A percentile compares a stretch with the other conserved stretches of the same genome.
Conservation (phyloP, 2,888 invertebrate genomes). For the Unio delphinus region DNA sequence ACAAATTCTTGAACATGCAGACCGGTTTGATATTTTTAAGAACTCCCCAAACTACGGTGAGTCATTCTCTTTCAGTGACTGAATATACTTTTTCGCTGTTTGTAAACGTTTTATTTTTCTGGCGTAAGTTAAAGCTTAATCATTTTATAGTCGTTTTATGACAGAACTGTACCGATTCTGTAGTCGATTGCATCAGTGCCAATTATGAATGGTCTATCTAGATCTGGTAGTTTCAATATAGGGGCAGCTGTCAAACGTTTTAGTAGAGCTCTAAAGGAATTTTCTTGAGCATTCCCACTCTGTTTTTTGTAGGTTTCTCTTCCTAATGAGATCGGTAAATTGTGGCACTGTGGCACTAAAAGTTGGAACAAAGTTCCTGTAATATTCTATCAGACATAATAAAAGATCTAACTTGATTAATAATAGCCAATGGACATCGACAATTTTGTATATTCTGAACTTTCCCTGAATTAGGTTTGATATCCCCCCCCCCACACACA, state of each 20-base stretch:
- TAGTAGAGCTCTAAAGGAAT: constrained; percentile 10
- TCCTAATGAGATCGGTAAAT: constrained; percentile 19
- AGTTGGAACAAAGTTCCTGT: constrained; percentile 16
- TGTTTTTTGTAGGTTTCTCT: constrained; percentile 13
- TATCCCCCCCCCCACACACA: neutral
- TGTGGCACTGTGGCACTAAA: constrained; percentile 14
- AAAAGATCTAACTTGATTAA: constrained; percentile 15
- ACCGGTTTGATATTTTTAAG: neutral
- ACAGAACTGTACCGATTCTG: constrained; percentile 13
- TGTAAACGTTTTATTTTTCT: constrained; percentile 13
- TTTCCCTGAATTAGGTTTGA: constrained; percentile 2
- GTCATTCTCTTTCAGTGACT: constrained; percentile 12
- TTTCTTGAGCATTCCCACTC: constrained; percentile 12
- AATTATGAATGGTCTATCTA: neutral
- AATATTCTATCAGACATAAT: constrained; percentile 14
- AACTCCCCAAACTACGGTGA: constrained; percentile 1
- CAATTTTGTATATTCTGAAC: constrained; percentile 1
- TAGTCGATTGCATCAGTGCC: constrained; percentile 13
- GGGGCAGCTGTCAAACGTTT: constrained; percentile 5
- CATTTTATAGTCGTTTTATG: constrained; percentile 17
- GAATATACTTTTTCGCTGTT: constrained; percentile 18
- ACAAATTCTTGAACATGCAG: neutral
- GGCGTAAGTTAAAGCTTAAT: constrained; percentile 17
- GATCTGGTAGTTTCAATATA: constrained; percentile 17
- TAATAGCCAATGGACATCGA: constrained; percentile 1